Evolutionary conservation across 2,797 vertebrate genomes (phyloP).

Genomic region (Malacoraja senta): DNA sequence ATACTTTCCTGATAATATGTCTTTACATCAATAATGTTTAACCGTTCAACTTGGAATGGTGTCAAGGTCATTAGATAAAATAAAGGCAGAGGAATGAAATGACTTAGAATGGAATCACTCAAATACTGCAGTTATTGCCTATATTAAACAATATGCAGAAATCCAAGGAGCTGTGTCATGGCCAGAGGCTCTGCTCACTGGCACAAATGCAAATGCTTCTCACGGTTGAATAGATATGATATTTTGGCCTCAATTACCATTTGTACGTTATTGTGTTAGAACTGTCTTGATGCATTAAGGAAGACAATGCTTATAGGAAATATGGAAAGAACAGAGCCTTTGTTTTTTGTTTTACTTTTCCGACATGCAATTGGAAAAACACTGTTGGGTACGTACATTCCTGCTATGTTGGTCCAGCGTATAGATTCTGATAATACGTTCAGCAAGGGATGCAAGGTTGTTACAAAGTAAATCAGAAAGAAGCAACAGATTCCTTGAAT

Average conservation of each 20-base stretch:
- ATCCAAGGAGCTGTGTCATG: no score
- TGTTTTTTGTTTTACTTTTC: not conserved
- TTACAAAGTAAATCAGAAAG: not conserved
- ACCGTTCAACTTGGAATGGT: not conserved
- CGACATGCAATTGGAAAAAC: not conserved
- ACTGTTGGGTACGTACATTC: not conserved
- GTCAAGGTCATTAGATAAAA: not conserved
- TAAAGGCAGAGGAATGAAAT: no score
- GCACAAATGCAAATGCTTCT: not conserved
- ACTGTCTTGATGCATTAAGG: not conserved
- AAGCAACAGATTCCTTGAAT: not conserved
- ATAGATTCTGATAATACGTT: not conserved
- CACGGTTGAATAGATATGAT: not conserved
- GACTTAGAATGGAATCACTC: not conserved
- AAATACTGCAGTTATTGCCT: not conserved
- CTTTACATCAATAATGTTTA: not conserved
- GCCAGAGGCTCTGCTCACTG: not conserved
- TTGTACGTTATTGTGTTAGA: not conserved
- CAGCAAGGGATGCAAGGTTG: not conserved
- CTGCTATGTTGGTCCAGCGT: not conserved
- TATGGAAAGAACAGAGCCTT: not conserved
- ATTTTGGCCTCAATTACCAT: not conserved
- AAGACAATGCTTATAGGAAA: not conserved
- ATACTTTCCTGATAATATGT: not conserved
- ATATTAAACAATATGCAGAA: no score